Evolutionary conservation across 2,113 vertebrate genomes (phyloP).

Genomic region (Dasyprocta punctata): DNA sequence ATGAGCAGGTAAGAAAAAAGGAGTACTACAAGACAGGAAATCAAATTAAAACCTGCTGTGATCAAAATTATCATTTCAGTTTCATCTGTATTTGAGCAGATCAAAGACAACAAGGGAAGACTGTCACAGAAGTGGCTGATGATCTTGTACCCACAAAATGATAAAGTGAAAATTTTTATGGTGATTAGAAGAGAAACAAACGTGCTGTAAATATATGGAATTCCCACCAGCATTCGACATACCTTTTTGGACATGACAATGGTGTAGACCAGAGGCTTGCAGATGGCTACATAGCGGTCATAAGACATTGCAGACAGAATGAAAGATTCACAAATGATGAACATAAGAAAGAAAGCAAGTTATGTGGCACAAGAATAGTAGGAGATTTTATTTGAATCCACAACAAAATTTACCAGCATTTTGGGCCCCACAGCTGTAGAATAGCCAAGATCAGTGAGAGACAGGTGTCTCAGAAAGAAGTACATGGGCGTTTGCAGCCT

Average conservation of each 20-base stretch:
- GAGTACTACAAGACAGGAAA: constrained; percentile 58
- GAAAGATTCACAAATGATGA: constrained; percentile 55
- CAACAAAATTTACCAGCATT: constrained; percentile 66
- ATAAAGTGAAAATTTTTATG: constrained; percentile 43
- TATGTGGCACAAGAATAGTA: constrained; percentile 17
- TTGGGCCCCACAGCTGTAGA: constrained; percentile 64
- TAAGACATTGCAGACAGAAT: constrained; percentile 47
- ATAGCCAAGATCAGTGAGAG: constrained; percentile 61
- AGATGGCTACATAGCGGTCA: constrained; percentile 52
- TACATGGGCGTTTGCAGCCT: background rate
- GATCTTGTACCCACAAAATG: constrained; percentile 62
- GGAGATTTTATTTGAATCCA: constrained; percentile 19
- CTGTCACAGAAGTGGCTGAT: constrained; percentile 60
- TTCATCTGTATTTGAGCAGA: constrained; percentile 64
- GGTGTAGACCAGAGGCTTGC: constrained; percentile 45
- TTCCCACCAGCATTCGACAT: background rate
- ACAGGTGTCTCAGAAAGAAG: constrained; percentile 32
- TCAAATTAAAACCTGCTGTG: constrained; percentile 33
- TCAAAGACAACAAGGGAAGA: constrained; percentile 51
- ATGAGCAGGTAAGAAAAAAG: constrained; percentile 21
- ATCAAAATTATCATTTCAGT: constrained; percentile 56
- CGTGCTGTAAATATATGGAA: constrained; percentile 42
- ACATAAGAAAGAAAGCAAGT: background rate
- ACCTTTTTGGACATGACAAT: background rate
- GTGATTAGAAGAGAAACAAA: constrained; percentile 46